These are phyloP conservation scores for Pristionchus entomophagus DNA, from an alignment of 2,888 invertebrate species.

Conservation along the genomic window DNA sequence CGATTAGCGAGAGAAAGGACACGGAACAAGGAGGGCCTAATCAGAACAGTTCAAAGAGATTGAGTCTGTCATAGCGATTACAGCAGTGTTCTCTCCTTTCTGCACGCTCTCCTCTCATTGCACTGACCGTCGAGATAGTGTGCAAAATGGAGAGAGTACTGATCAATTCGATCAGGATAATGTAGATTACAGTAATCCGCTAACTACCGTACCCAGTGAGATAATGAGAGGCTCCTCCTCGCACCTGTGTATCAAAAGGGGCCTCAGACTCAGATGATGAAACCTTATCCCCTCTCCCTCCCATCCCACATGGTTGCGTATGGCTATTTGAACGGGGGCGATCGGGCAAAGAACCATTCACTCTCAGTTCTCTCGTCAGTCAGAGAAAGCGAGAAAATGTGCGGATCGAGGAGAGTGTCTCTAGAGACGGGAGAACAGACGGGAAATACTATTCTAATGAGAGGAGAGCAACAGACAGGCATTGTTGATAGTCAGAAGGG, in stretches of 20 bases:
- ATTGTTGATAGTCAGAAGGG: constrained; percentile 9
- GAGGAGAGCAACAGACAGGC: constrained; percentile 32
- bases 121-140: neutral
- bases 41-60: neutral
- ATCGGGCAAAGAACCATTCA: too few relatives aligned
- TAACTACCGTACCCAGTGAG: neutral
- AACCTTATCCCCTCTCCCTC: neutral
- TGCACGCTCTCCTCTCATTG: too few relatives aligned
- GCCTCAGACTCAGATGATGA: neutral
- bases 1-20: too few relatives aligned
- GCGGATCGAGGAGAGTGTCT: neutral
- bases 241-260: constrained; percentile 20
- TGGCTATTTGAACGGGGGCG: neutral
- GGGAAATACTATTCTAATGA: constrained; percentile 5
- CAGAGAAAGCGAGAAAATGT: too few relatives aligned
- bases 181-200: neutral
- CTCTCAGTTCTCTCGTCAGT: too few relatives aligned
- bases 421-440: neutral
- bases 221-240: neutral
- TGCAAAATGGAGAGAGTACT: neutral
- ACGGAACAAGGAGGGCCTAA: neutral
- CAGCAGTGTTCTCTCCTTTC: too few relatives aligned
- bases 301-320: neutral
- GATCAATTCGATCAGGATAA: neutral
- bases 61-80: neutral